Percentiles rank a stretch among this genome's conserved stretches.
Conservation (phyloP, 2,797 vertebrate genomes). For the Erpetoichthys calabaricus region DNA sequence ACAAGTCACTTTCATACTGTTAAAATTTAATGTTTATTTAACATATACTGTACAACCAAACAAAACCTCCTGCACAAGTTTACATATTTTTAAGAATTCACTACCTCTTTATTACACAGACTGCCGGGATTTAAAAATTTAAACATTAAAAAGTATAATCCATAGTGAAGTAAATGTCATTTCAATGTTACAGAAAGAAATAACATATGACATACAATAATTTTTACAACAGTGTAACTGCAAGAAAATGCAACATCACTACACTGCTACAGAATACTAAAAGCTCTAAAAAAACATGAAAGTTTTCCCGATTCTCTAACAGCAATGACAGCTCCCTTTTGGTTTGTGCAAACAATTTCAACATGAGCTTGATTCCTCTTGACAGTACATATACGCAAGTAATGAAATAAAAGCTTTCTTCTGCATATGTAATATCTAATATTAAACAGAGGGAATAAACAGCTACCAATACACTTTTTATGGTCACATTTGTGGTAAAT, state of each 20-base stretch:
- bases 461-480: conserved; percentile 13
- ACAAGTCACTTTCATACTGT: no score
- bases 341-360: conserved; percentile 11
- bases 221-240: background rate
- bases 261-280: background rate
- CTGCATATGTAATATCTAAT: conserved; percentile 7
- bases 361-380: background rate
- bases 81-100: no score
- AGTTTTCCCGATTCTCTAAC: background rate
- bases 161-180: no score
- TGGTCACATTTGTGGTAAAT: conserved; percentile 14
- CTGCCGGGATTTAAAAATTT: no score
- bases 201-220: background rate
- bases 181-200: no score
- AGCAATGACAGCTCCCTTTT: conserved; percentile 5
- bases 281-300: background rate
- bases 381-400: conserved; percentile 4
- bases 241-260: background rate
- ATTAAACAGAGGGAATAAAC: conserved; percentile 2
- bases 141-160: no score
- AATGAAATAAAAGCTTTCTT: conserved; percentile 5
- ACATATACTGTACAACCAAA: no score
- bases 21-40: no score
- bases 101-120: no score
- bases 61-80: no score